Base-by-base conservation (phyloP, 2,888 invertebrate species). In the Spilosoma lubricipeda region DNA sequence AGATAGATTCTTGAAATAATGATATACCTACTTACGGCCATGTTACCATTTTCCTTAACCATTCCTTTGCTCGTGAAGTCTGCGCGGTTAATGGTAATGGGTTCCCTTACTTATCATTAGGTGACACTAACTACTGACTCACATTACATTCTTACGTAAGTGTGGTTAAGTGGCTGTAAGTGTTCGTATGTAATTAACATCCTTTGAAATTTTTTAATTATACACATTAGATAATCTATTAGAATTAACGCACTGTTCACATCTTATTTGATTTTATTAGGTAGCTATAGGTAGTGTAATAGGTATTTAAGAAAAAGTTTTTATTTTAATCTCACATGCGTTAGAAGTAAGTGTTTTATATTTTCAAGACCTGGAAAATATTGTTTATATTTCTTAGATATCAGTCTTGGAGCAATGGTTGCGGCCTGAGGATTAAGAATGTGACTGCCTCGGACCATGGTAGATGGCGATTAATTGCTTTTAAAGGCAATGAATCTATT, bases 381-480 rank as follows among this genome's bases (percentile, higher is more conserved):
- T 13, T 33, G 27, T 56, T 48, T 30, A 45, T 78, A 73, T 20
- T 77, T 66, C 72, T 39, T 80, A 94, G 95, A 75, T 94, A 86
- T 79, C 87, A 89, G 80, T 85, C 82, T 30, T 94, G 94, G 93
- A 85, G 90, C 30, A 92, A 92, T 15, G 89, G 87, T 8, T 96
- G 96, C 75, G 95, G 96, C 11, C 70, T 96, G 8, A 87, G 93
- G 77, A 89, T 96, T 0, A 91, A 86, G 45, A 90, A 91, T 68
- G 87, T 96, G 2, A 80, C 74, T 9, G 77, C 75, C 2, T 64
- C 82, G 0, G 96, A 96, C 72, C 85, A 86, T 70, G 96, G 96
- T 0, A 88, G 94, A 63, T 96, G 96, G 96, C 89, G 94, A 27
- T 80, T 96, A 11, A 92, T 91, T 0, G 90, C 95, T 0, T 75